Evolutionary conservation across 2,888 invertebrate genomes (phyloP).

Genomic region (Morpho deidamia): DNA sequence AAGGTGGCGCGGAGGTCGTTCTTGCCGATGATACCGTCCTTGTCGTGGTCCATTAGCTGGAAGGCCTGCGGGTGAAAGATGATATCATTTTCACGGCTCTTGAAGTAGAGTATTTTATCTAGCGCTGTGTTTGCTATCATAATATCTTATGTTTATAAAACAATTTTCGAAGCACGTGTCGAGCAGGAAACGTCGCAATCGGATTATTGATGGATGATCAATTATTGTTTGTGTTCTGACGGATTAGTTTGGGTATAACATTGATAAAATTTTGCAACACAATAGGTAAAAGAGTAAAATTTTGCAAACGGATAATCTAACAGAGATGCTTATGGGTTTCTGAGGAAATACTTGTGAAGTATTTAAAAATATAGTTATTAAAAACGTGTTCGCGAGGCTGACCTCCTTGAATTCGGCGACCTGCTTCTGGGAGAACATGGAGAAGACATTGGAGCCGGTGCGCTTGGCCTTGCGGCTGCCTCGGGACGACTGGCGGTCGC

Average conservation of each 20-base stretch:
- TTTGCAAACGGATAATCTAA: no score
- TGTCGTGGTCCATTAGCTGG: slow-evolving; percentile 97
- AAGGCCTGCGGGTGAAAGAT: slow-evolving; percentile 82
- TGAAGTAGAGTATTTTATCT: no score
- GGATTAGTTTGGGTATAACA: no score
- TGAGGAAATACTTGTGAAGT: no score
- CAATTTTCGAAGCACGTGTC: slow-evolving; percentile 41
- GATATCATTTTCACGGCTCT: not conserved
- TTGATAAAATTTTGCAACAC: no score
- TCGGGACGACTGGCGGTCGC: slow-evolving; percentile 86
- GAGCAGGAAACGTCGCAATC: slow-evolving; percentile 27
- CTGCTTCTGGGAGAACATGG: slow-evolving; percentile 97
- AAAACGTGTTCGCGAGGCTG: slow-evolving; percentile 29
- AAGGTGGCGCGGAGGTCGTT: slow-evolving; percentile 94
- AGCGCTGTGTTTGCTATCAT: not conserved
- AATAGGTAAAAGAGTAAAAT: no score
- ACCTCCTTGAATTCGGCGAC: slow-evolving; percentile 98
- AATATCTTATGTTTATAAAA: slow-evolving; percentile 46
- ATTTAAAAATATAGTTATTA: no score
- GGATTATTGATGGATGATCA: no score
- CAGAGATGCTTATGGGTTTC: no score
- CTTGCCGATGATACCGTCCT: slow-evolving; percentile 94
- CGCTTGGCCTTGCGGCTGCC: slow-evolving; percentile 91
- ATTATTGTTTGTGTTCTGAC: no score
- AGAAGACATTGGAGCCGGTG: slow-evolving; percentile 96